A percentile compares a stretch with the other conserved stretches of the same genome.
phyloP scores from a whole-genome alignment of 2,888 invertebrate species.

The Cremastinae sp. region DNA sequence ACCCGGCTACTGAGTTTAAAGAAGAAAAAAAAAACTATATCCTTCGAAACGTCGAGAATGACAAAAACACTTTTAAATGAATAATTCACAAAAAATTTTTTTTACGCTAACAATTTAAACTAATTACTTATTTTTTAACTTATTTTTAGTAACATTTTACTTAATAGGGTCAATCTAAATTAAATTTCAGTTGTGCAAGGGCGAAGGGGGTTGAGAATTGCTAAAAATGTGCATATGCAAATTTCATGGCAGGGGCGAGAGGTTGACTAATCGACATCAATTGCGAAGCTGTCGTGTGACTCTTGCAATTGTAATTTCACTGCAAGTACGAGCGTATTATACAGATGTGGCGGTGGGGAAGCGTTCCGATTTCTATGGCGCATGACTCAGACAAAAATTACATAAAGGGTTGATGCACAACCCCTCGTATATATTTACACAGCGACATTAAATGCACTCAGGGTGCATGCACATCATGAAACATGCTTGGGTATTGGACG shows the following conservation, averaged over 20 bases:
- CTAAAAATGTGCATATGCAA: background rate
- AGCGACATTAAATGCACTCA: conserved; percentile 31
- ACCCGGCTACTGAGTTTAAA: conserved; percentile 9
- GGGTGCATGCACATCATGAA: background rate
- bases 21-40: background rate
- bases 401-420: conserved; percentile 65
- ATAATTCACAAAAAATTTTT: too few species aligned
- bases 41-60: background rate
- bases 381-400: conserved; percentile 71
- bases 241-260: conserved; percentile 33
- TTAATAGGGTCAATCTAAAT: too few species aligned
- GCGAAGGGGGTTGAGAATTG: background rate
- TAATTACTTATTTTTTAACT: too few species aligned
- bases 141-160: too few species aligned
- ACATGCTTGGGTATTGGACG: conserved; percentile 19
- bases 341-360: conserved; percentile 6
- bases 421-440: conserved; percentile 61
- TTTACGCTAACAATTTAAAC: too few species aligned
- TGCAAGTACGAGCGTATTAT: background rate
- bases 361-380: conserved; percentile 30
- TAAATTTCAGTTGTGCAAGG: too few species aligned
- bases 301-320: conserved; percentile 45
- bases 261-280: conserved; percentile 59
- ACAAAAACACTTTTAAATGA: too few species aligned
- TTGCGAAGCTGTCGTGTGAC: conserved; percentile 47